Base-by-base conservation (phyloP, 1,140 invertebrate genomes). In the Rhynchophorus ferrugineus region DNA sequence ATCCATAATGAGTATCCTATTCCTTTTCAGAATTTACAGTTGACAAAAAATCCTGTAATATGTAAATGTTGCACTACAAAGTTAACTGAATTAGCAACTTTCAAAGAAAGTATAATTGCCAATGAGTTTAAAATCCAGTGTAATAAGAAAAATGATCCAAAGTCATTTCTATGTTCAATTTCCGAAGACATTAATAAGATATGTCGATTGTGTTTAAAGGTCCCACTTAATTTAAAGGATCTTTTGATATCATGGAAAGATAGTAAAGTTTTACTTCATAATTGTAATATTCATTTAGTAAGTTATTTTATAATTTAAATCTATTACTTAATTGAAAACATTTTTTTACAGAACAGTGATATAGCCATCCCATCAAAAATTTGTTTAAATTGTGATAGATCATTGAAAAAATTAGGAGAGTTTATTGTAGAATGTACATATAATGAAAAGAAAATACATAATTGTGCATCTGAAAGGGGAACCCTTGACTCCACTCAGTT, bases 151-250 rank as follows among this genome's bases (percentile, higher is more conserved):
- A 14, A 19, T 14, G 5, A 13, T 6, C n/a, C 5, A 13, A 38
- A 38, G 5, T 5, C 17, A 5, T 38, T 38, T 13, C 37, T 38
- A 6, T 13, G 13, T 6, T 14, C 37, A 14, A 14, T 38, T 7
- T 38, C 37, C 5, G 7, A 14, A 6, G 37, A 38, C 13, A 13
- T 38, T 6, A 13, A 38, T 38, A 14, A 38, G 13, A 38, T 38
- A 6, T 38, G 37, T 38, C 37, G 37, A 6, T 13, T 38, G 37
- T 38, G 37, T 38, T 38, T 38, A 13, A 38, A 38, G 13, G 13
- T 19, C 5, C 13, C 37, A 6, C 5, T 6, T 29, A 11, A 29
- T 11, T 6, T 6, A 38, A 14, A 38, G 3, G 13, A 38, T 6
- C 13, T 38, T 38, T 14, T 6, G 5, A 38, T 7, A 6, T 6